Base-by-base conservation (phyloP, 1,140 invertebrate species). In the Bilobella aurantiaca region DNA sequence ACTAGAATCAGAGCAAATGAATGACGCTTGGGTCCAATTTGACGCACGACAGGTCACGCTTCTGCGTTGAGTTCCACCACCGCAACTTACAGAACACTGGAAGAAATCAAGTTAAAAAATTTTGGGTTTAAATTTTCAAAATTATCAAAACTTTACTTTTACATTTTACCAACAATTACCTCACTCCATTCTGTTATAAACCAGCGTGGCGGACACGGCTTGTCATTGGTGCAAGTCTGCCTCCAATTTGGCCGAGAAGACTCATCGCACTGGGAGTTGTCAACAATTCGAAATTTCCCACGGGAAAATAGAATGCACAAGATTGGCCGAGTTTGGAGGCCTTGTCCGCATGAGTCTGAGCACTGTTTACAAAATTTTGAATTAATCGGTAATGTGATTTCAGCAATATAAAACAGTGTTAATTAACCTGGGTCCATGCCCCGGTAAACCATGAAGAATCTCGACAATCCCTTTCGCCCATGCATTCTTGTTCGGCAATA, bases 391-490 rank as follows among this genome's bases (percentile, higher is more conserved):
- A 58, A 21, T 29, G 21, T 25, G 3, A 8, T 21, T 58, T 23
- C 49, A 23, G 8, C 49, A n/a, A 12, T 42, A 18, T 23, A 53
- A 14, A 53, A 23, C 21, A 8, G 18, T 42, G 34, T 18, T 18
- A 53, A 18, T 23, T 68, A 70, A 83, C 82, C 76, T 82, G 75
- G 1, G 81, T 77, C 87, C 87, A 89, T 1, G 85, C 81, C 23
- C 86, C 85, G 25, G 78, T 75, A 69, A 85, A 86, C 87, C 87
- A 90, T 68, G 18, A 31, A 1, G 84, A 80, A 0, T 82, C 84
- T 25, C 81, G 81, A 74, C 86, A 88, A 3, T 81, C 77, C 62
- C 80, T 80, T 34, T 81, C 81, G 49, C 81, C 83, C 58, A 80
- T 80, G 69, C 87, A 89, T 1, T 80, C 79, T 70, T 84, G 77